These are phyloP conservation scores for Lycia hirtaria DNA, from an alignment of 2,888 invertebrate species.

Conservation along the genomic window DNA sequence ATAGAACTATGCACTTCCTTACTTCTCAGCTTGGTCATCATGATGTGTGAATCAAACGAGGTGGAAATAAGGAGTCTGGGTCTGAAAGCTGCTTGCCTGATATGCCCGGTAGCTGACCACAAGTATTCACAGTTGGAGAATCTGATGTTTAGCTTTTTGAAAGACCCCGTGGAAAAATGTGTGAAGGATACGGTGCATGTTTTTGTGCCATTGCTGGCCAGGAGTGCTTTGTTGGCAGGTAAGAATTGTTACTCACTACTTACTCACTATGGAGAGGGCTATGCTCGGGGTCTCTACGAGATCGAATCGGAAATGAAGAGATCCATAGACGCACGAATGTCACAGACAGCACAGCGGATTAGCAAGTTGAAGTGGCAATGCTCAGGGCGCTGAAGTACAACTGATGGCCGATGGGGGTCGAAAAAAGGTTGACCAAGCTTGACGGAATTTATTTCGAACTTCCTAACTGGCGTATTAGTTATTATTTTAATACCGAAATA, in stretches of 20 bases:
- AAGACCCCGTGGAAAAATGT: constrained; percentile 71
- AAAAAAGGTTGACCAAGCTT: no score
- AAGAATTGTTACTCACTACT: constrained; percentile 25
- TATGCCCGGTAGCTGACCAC: constrained; percentile 75
- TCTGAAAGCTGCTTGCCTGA: constrained; percentile 70
- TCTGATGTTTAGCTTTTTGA: constrained; percentile 74
- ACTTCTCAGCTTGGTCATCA: constrained; percentile 72
- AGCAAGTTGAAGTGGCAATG: no score
- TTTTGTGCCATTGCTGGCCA: constrained; percentile 74
- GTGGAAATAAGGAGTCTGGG: constrained; percentile 70
- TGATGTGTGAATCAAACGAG: constrained; percentile 81
- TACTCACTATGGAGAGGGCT: neutral
- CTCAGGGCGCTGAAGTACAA: no score
- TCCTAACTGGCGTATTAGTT: no score
- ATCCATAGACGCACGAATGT: no score
- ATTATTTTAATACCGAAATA: no score
- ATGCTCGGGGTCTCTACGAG: neutral
- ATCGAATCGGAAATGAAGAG: no score
- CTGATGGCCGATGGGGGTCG: no score
- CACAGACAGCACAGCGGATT: no score
- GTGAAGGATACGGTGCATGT: constrained; percentile 72
- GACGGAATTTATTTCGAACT: no score
- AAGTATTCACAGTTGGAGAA: constrained; percentile 76
- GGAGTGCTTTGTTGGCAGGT: constrained; percentile 76
- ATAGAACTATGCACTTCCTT: constrained; percentile 78